Conservation (phyloP, 1,140 invertebrate genomes). For the Leptopilina clavipes region DNA sequence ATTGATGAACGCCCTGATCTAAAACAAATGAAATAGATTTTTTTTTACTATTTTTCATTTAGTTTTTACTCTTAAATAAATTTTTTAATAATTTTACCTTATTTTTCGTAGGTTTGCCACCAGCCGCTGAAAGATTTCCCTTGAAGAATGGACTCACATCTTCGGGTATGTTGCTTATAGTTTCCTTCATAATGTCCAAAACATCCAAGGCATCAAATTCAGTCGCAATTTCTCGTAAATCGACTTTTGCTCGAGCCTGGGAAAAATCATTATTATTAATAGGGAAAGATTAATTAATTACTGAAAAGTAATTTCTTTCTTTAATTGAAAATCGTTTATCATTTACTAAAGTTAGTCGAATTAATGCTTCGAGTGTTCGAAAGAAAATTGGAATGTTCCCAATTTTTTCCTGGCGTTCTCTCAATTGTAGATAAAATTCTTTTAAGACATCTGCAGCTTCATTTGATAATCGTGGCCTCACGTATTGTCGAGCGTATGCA, state of each 20-base stretch:
- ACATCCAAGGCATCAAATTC: slow-evolving; percentile 89
- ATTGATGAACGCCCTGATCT: slow-evolving; percentile 86
- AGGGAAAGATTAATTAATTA: too few species aligned
- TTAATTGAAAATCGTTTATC: too few species aligned
- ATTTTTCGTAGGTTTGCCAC: slow-evolving; percentile 82
- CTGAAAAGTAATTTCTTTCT: neutral
- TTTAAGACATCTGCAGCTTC: slow-evolving; percentile 83
- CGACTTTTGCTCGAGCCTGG: slow-evolving; percentile 88
- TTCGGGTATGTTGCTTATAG: slow-evolving; percentile 84
- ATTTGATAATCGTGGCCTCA: slow-evolving; percentile 84
- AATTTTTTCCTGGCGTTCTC: slow-evolving; percentile 77
- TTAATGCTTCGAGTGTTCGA: slow-evolving; percentile 91
- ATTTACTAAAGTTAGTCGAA: slow-evolving; percentile 87
- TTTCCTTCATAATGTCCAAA: slow-evolving; percentile 88
- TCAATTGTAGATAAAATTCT: slow-evolving; percentile 88
- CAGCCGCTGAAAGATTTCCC: slow-evolving; percentile 54
- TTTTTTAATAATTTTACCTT: slow-evolving; percentile 74
- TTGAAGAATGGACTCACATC: slow-evolving; percentile 74
- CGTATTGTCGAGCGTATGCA: slow-evolving; percentile 92
- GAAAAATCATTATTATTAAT: slow-evolving; percentile 42
- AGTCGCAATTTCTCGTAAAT: slow-evolving; percentile 87
- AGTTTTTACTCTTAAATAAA: neutral
- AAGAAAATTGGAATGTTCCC: slow-evolving; percentile 85
- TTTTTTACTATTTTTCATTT: too few species aligned
- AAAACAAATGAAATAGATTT: slow-evolving; percentile 66